Evolutionary conservation across 1,140 invertebrate genomes (phyloP), one percentile per base, ranked within the genome.

Genomic region (Rhopalosiphum padi): DNA sequence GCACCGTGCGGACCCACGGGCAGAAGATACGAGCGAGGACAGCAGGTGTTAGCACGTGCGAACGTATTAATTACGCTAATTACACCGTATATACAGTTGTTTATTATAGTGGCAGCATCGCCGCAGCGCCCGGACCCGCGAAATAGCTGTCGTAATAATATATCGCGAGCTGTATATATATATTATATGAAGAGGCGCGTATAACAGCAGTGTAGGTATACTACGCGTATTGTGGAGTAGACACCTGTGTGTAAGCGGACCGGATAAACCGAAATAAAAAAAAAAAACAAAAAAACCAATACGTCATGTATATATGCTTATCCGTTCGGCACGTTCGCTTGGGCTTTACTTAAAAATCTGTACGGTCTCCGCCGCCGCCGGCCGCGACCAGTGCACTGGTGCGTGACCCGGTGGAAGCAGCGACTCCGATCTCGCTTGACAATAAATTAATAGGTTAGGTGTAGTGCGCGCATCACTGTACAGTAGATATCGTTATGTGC

Each of bases 61-160:
- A 92, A 92, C 77, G 91, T 92, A 92, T 92, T 92, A 92, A 92
- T 92, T 92, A 92, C 77, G 77, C 41, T 92, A 92, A 92, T 92
- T 92, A 92, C 91, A 53, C n/a, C n/a, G 22, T 35, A 43, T 43
- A 43, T 85, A n/a, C n/a, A 85, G 48, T 18, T 23, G 35, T 22
- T 22, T 83, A 41, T 22, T 83, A 41, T 37, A 37, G 37, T 46
- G 37, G 88, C 55, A 22, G 41, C 48, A 53, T 48, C 68, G 41
- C 21, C 25, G n/a, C 48, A 51, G 48, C 30, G n/a, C n/a, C 46
- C 22, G 55, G 25, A 11, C 55, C 35, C 25, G 37, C 30, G 15
- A 35, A 91, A 82, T 89, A 83, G 30, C 30, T 21, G 15, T 15
- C n/a, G 82, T 43, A 2, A 41, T 41, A 46, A 41, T 41, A 46